Evolutionary conservation across 2,888 invertebrate species (phyloP), one percentile per base, ranked within the genome.

Genomic region (Diaprepes abbreviatus): DNA sequence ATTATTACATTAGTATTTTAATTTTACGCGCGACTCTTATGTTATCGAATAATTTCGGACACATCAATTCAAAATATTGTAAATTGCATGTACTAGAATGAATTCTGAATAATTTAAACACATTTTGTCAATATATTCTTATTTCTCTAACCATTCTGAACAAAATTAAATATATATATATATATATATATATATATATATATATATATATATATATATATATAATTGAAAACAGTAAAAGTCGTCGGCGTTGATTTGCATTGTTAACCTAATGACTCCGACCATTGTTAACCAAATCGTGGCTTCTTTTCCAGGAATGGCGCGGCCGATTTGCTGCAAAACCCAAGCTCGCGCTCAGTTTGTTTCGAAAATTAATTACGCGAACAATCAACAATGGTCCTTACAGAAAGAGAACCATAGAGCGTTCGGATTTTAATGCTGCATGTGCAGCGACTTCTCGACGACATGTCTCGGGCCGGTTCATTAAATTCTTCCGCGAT

Each of bases 401-500:
- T 69, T 50, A 31, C 40, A 17, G 50, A 45, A 36, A 54, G 19
- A 19, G 38, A 62, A 28, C 40, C 67, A 35, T 17, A 17, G 60
- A 67, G 35, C 62, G 60, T 66, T 59, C 54, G 43, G 28, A 58
- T 52, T 58, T 58, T 60, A 69, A 59, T 58, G 50, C 57, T 12
- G 59, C 59, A 48, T 10, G 33, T 24, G 59, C 57, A 59, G 17
- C 66, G 60, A 66, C 66, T 66, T 66, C 54, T 54, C 69, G 66
- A 65, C 72, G 73, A 64, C 71, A 71, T 66, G 66, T 65, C 66
- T 55, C 59, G 52, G 66, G 66, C 57, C 67, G 70, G 65, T 71
- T 73, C 80, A 78, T 81, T 81, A 81, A 81, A 81, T 81, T 81
- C 80, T 81, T 81, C 81, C 80, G 76, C 78, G 77, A 79, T 79